Conservation (phyloP, 2,888 invertebrate species). For the Anorthoa munda region DNA sequence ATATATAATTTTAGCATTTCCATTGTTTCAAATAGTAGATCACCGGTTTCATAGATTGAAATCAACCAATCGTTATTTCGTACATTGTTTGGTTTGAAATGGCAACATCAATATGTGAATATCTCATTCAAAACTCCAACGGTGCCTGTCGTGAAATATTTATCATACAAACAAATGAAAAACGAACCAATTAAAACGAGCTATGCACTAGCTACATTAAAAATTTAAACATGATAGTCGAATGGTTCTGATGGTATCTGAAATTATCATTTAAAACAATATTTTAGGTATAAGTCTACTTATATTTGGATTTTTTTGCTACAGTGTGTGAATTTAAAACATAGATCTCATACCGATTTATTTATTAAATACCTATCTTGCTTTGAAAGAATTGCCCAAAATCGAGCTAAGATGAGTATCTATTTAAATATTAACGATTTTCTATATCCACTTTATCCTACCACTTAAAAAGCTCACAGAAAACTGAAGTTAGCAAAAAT, state of each 20-base stretch:
- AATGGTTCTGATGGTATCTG: background rate
- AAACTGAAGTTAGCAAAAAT: slow-evolving; percentile 39
- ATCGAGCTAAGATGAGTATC: background rate
- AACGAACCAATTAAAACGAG: slow-evolving; percentile 78
- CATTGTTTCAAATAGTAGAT: slow-evolving; percentile 70
- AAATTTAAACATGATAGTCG: slow-evolving; percentile 11
- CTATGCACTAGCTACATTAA: slow-evolving; percentile 70
- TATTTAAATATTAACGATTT: slow-evolving; percentile 1
- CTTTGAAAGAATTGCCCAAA: background rate
- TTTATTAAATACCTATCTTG: background rate
- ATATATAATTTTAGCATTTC: slow-evolving; percentile 60
- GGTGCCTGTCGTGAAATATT: slow-evolving; percentile 82
- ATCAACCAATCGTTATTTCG: slow-evolving; percentile 81
- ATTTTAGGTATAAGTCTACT: background rate
- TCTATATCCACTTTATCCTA: background rate
- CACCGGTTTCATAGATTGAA: slow-evolving; percentile 80
- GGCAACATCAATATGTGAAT: slow-evolving; percentile 87
- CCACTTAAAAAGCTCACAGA: slow-evolving; percentile 9
- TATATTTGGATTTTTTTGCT: background rate
- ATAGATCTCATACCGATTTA: background rate
- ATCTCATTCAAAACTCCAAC: slow-evolving; percentile 83
- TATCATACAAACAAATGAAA: slow-evolving; percentile 78
- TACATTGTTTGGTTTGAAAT: slow-evolving; percentile 83
- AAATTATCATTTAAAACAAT: background rate
- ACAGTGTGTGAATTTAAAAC: background rate